phyloP scores from a whole-genome alignment of 2,113 vertebrate genomes.

The Brachypteracias leptosomus region DNA sequence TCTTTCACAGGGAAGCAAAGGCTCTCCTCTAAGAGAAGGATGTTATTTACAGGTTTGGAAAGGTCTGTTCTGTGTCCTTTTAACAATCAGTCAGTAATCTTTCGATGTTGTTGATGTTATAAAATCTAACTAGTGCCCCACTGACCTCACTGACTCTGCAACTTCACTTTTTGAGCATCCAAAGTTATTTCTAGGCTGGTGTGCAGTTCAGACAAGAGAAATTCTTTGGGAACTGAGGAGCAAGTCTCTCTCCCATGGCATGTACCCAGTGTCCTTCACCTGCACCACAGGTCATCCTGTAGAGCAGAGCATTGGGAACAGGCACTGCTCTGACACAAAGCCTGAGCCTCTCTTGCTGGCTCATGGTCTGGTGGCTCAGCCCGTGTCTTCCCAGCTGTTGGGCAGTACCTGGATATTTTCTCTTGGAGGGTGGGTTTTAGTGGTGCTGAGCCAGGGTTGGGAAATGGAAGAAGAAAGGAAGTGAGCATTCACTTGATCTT shows the following conservation, averaged over 20 bases:
- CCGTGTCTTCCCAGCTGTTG: background rate
- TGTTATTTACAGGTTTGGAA: background rate
- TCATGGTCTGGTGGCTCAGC: background rate
- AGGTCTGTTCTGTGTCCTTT: background rate
- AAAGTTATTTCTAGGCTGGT: background rate
- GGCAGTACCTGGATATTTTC: background rate
- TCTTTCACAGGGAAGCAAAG: background rate
- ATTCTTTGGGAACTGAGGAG: background rate
- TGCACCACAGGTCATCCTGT: background rate
- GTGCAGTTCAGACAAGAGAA: background rate
- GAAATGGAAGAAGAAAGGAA: background rate
- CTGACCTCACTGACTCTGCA: background rate
- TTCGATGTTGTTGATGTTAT: background rate
- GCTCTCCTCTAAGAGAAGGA: background rate
- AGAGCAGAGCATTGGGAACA: background rate
- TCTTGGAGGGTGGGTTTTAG: background rate
- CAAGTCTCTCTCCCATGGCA: background rate
- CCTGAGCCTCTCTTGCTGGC: background rate
- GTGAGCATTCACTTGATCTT: background rate
- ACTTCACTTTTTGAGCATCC: background rate
- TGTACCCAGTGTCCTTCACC: rapidly evolving
- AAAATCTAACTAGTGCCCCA: background rate
- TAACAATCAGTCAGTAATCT: background rate
- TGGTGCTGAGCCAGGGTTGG: background rate
- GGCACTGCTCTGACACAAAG: background rate